phyloP scores from a whole-genome alignment of 2,113 vertebrate genomes.

The Typhlomys cinereus region DNA sequence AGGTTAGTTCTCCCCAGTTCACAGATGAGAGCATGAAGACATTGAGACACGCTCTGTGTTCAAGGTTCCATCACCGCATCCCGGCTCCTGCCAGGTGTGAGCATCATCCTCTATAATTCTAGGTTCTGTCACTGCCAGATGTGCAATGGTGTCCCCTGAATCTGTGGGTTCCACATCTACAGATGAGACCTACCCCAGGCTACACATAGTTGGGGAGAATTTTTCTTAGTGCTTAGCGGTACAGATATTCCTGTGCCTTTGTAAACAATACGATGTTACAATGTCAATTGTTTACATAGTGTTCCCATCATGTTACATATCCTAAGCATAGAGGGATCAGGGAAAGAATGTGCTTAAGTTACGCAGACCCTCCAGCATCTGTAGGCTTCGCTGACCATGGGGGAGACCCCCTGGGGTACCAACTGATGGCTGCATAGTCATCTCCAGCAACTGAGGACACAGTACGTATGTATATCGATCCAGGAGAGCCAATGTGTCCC shows the following conservation, averaged over 20 bases:
- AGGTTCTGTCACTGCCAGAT: not conserved
- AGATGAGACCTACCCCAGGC: not conserved
- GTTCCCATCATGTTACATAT: not conserved
- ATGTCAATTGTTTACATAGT: not conserved
- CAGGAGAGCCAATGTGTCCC: not conserved
- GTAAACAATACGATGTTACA: not conserved
- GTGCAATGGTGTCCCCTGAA: not conserved
- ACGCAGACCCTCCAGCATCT: not conserved
- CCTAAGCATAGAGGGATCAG: not conserved
- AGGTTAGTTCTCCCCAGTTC: not conserved
- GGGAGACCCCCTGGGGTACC: too few relatives aligned
- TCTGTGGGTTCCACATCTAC: not conserved
- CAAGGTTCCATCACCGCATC: not conserved
- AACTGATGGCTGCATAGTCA: not conserved
- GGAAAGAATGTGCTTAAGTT: not conserved
- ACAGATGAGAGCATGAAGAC: not conserved
- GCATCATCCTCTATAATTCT: too few relatives aligned
- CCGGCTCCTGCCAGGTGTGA: not conserved
- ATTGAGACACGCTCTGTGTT: not conserved
- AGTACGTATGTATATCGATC: not conserved
- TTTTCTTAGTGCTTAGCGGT: too few relatives aligned
- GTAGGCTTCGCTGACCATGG: not conserved
- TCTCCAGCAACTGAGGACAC: not conserved
- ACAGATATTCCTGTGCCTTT: not conserved
- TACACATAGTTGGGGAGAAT: not conserved